A percentile compares a stretch with the other conserved stretches of the same genome.
Conservation (phyloP, 1,140 invertebrate species). For the Sweltsa coloradensis region DNA sequence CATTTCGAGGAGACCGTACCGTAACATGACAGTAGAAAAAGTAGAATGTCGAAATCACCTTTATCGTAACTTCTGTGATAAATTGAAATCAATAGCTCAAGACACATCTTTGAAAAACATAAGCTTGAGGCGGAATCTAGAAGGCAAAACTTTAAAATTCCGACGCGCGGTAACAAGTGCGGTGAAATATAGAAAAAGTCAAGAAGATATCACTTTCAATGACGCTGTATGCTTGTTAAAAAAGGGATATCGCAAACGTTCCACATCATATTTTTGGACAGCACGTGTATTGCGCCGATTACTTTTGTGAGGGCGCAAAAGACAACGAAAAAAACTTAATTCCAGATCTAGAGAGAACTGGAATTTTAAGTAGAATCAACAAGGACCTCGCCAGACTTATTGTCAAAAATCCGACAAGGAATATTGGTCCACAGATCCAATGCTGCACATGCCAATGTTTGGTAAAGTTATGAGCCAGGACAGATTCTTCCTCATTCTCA, state of each 20-base stretch:
- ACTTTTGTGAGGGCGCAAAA: constrained; percentile 18
- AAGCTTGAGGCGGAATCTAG: constrained; percentile 6
- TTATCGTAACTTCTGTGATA: constrained; percentile 20
- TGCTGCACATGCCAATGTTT: too few relatives aligned
- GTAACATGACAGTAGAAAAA: constrained; percentile 19
- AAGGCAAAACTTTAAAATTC: constrained; percentile 15
- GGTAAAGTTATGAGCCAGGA: too few relatives aligned
- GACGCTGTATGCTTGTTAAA: constrained; percentile 15
- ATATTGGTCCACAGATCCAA: too few relatives aligned
- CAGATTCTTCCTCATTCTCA: too few relatives aligned
- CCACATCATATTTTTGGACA: constrained; percentile 27
- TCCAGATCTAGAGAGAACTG: constrained; percentile 13
- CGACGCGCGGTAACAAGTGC: constrained; percentile 14
- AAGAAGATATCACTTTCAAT: constrained; percentile 1
- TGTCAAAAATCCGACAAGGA: too few relatives aligned
- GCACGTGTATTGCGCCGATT: constrained; percentile 20
- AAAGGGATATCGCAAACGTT: constrained; percentile 21
- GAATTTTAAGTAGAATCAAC: constrained; percentile 3
- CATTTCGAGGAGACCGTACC: constrained; percentile 16
- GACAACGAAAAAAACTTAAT: constrained; percentile 17
- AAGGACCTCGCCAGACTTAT: too few relatives aligned
- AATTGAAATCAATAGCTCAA: constrained; percentile 13
- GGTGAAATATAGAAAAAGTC: constrained; percentile 3
- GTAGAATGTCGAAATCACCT: constrained; percentile 26
- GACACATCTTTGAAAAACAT: constrained; percentile 1